Evolutionary conservation across 2,113 vertebrate species (phyloP).

Genomic region (Kobus ellipsiprymnus): DNA sequence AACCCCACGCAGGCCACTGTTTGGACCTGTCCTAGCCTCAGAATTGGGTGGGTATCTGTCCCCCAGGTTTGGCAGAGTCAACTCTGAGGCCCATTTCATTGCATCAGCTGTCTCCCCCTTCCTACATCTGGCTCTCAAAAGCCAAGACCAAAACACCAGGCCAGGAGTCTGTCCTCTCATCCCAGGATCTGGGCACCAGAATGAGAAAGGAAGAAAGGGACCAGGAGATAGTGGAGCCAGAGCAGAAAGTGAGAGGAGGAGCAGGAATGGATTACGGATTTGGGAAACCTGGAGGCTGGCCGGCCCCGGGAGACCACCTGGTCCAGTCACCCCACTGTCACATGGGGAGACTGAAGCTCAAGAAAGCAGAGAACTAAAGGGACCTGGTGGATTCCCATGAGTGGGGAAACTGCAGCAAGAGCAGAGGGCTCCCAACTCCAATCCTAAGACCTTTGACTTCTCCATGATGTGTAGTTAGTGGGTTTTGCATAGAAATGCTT

Average conservation of each 20-base stretch:
- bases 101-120: background rate
- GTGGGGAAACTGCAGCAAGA: background rate
- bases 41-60: background rate
- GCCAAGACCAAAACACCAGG: background rate
- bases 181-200: background rate
- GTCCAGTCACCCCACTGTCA: background rate
- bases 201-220: background rate
- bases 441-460: background rate
- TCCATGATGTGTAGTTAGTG: background rate
- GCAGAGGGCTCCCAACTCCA: background rate
- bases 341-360: background rate
- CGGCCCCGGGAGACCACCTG: background rate
- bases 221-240: rapidly evolving
- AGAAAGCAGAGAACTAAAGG: background rate
- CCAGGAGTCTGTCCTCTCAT: background rate
- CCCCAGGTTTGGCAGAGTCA: background rate
- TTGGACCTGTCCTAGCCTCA: background rate
- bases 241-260: background rate
- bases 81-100: background rate
- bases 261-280: background rate
- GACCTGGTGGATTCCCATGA: background rate
- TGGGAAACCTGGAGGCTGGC: background rate
- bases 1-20: background rate
- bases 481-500: background rate
- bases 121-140: background rate